phyloP scores from a whole-genome alignment of 2,797 vertebrate species.

The Typhlichthys eigenmanni region DNA sequence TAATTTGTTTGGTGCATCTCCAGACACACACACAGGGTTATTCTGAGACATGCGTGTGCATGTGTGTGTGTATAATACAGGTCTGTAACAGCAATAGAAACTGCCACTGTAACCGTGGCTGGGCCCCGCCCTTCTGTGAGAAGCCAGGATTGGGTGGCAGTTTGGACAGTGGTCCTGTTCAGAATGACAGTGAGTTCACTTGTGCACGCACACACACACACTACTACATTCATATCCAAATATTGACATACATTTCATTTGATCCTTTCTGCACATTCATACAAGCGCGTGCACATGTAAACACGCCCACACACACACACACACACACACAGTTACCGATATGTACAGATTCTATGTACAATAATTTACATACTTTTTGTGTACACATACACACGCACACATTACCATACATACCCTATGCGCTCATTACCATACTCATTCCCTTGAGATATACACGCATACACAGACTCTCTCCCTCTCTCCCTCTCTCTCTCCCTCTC shows the following conservation, averaged over 20 bases:
- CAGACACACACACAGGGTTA: no score
- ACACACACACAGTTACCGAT: background rate
- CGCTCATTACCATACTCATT: background rate
- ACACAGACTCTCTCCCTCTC: constrained; percentile 1
- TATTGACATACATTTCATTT: no score
- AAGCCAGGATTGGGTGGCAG: constrained; percentile 89
- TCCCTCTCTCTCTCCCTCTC: constrained; percentile 17
- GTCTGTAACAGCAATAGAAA: constrained; percentile 94
- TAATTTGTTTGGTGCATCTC: no score
- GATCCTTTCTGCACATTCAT: no score
- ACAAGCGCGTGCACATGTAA: constrained; percentile 69
- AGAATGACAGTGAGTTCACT: constrained; percentile 80
- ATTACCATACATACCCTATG: background rate
- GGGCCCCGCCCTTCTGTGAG: constrained; percentile 90
- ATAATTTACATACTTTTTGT: background rate
- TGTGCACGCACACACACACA: constrained; percentile 1
- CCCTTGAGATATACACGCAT: constrained; percentile 6
- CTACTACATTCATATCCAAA: background rate
- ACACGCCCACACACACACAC: constrained; percentile 6
- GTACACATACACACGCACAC: background rate
- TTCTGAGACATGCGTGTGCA: constrained; percentile 8
- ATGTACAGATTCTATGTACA: background rate
- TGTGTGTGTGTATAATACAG: constrained; percentile 62
- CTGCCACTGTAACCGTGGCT: constrained; percentile 88
- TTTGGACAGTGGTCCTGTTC: constrained; percentile 90